Evolutionary conservation across 2,888 invertebrate genomes (phyloP), one percentile per base, ranked within the genome.

Genomic region (Thyatira batis): DNA sequence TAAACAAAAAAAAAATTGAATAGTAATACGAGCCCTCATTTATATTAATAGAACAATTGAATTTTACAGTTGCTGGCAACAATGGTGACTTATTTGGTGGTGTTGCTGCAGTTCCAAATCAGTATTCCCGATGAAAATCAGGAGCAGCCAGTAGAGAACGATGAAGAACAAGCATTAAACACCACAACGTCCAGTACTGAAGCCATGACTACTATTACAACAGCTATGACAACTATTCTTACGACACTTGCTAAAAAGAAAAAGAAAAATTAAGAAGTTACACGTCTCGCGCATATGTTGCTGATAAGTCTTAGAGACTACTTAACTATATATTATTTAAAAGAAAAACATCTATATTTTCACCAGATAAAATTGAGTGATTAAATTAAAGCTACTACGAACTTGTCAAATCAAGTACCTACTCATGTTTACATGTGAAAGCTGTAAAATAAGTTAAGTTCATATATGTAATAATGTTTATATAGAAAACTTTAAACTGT

Each of bases 21-120:
- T 1, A 28, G 0, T 2, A 11, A 11, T 20, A 10, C 2, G 0
- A 9, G 44, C 4, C 44, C 10, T 20, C 1, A 44, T 44, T 20
- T 20, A 44, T 2, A 20, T 20, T 44, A 13, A 45, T 45, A 5
- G n/a, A 17, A 39, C 20, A 13, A 45, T 45, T 1, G n/a, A 17
- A 39, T 10, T 63, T 90, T 86, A 50, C 84, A 95, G 94, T 84
- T 95, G 9, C 80, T 95, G 59, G 95, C 95, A 6, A 95, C 95
- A 21, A 95, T 95, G 95, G 95, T 95, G 28, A 95, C 95, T 0
- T 95, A 95, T 80, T 81, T 95, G 61, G 95, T 95, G 17, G 95
- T 95, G 25, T 77, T 95, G 54, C 86, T 95, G 43, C 95, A 95
- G 77, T 95, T 95, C 84, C 95, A 95, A 87, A 95, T 95, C 57